phyloP scores from a whole-genome alignment of 2,888 invertebrate genomes.

The Cyclophora albipunctata region DNA sequence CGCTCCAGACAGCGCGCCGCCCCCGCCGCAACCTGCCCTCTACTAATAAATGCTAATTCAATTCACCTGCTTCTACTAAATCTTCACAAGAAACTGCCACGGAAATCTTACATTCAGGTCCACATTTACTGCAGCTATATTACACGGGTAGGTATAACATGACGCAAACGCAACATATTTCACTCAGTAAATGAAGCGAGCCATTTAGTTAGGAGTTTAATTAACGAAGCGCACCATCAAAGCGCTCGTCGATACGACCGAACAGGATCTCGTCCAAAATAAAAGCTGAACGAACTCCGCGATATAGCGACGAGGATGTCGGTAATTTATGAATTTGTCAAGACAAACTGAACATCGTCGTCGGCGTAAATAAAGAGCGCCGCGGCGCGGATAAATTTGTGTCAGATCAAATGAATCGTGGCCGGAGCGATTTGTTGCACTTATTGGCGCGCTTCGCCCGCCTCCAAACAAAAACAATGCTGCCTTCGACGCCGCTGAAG shows the following conservation, averaged over 20 bases:
- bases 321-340: constrained; percentile 76
- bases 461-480: constrained; percentile 33
- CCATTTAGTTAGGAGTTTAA: constrained; percentile 32
- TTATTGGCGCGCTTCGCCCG: constrained; percentile 47
- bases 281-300: constrained; percentile 50
- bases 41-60: constrained; percentile 1
- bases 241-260: constrained; percentile 54
- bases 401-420: constrained; percentile 74
- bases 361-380: constrained; percentile 67
- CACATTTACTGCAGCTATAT: too few species aligned
- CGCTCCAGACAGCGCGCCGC: constrained; percentile 42
- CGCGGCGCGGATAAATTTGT: constrained; percentile 69
- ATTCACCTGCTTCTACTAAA: neutral
- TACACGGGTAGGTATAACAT: too few species aligned
- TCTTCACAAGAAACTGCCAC: neutral
- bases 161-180: constrained; percentile 4
- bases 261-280: constrained; percentile 60
- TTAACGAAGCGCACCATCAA: constrained; percentile 54
- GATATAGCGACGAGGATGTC: constrained; percentile 57
- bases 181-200: constrained; percentile 13
- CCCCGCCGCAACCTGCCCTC: constrained; percentile 13
- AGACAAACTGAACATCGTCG: constrained; percentile 67
- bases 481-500: constrained; percentile 26
- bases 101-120: too few species aligned
- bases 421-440: constrained; percentile 60